A percentile compares a stretch with the other conserved stretches of the same genome.
Evolutionary conservation across 2,888 invertebrate genomes (phyloP).

Genomic region (Heteromyza rotundicornis): DNA sequence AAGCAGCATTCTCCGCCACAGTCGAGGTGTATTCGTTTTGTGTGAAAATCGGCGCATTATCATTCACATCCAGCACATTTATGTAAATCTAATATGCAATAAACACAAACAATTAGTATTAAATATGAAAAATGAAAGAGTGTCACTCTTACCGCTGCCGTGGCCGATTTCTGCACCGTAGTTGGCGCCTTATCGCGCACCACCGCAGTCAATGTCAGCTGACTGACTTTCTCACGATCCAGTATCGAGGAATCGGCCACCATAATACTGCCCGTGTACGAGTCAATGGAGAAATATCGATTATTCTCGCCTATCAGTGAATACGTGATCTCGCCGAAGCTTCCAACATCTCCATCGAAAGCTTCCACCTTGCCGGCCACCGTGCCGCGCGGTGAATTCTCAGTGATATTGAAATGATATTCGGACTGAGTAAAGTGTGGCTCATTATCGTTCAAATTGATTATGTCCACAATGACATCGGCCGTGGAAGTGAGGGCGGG

Average conservation of each 20-base stretch:
- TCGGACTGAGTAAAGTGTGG: slow-evolving; percentile 74
- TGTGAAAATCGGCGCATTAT: slow-evolving; percentile 83
- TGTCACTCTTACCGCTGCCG: slow-evolving; percentile 70
- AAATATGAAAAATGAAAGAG: not conserved
- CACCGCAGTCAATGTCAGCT: slow-evolving; percentile 77
- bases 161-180: slow-evolving; percentile 72
- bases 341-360: slow-evolving; percentile 78
- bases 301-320: slow-evolving; percentile 77
- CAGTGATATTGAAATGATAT: slow-evolving; percentile 76
- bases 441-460: slow-evolving; percentile 87
- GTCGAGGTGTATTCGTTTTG: slow-evolving; percentile 78
- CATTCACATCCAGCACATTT: slow-evolving; percentile 84
- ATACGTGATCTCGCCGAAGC: slow-evolving; percentile 80
- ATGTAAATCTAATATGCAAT: slow-evolving; percentile 69
- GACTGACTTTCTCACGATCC: slow-evolving; percentile 77
- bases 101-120: not conserved
- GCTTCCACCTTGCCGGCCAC: slow-evolving; percentile 77
- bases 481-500: slow-evolving; percentile 83
- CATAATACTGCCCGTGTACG: slow-evolving; percentile 75
- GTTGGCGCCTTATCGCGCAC: slow-evolving; percentile 82
- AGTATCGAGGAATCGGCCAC: slow-evolving; percentile 75
- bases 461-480: slow-evolving; percentile 75
- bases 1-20: slow-evolving; percentile 82
- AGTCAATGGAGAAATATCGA: slow-evolving; percentile 75
- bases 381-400: slow-evolving; percentile 78